phyloP scores from a whole-genome alignment of 2,797 vertebrate species.

The Rhinophrynus dorsalis region DNA sequence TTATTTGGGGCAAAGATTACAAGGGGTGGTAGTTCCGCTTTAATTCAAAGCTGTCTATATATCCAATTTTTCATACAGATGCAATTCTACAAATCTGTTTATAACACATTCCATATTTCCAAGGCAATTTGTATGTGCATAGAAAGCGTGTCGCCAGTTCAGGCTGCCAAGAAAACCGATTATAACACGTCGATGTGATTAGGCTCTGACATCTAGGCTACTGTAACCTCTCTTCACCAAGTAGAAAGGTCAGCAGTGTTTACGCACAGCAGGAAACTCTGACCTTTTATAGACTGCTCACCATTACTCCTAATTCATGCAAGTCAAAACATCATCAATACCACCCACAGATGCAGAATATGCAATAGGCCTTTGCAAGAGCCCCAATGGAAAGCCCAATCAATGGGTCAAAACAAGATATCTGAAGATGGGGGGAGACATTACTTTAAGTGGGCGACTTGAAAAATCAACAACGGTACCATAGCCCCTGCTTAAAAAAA shows the following conservation, averaged over 20 bases:
- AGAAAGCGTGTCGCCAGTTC: too few relatives aligned
- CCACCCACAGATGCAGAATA: constrained; percentile 17
- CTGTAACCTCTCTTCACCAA: background rate
- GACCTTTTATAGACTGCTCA: constrained; percentile 26
- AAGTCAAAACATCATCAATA: constrained; percentile 29
- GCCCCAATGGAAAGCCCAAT: background rate
- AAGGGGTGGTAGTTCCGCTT: too few relatives aligned
- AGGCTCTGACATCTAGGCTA: background rate
- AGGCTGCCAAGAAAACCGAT: background rate
- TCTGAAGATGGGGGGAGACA: too few relatives aligned
- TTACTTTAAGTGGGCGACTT: background rate
- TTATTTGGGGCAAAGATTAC: too few relatives aligned
- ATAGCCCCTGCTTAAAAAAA: too few relatives aligned
- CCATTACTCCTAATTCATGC: constrained; percentile 29
- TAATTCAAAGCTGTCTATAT: too few relatives aligned
- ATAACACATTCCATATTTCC: too few relatives aligned
- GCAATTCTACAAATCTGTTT: too few relatives aligned
- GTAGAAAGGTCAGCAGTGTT: constrained; percentile 25
- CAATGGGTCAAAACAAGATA: too few relatives aligned
- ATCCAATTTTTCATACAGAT: too few relatives aligned
- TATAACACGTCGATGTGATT: background rate
- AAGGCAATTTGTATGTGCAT: too few relatives aligned
- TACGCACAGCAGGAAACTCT: constrained; percentile 1
- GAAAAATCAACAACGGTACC: background rate
- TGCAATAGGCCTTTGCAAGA: background rate